Conservation (phyloP, 2,113 vertebrate species). For the Tonatia bakeri region DNA sequence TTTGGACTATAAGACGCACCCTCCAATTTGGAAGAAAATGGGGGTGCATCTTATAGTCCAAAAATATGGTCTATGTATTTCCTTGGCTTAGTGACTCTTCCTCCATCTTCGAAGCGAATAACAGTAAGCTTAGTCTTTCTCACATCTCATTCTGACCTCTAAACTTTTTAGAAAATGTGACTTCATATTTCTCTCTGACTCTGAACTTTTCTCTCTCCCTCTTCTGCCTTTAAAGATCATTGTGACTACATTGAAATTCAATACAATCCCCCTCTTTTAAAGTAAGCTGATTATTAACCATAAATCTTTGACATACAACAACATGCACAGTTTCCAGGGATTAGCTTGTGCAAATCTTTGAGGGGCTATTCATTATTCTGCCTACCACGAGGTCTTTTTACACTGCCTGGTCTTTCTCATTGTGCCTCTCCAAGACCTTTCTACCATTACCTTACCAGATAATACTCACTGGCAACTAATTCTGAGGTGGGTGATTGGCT, state of each 20-base stretch:
- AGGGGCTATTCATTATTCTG: not conserved
- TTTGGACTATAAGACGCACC: too few relatives aligned
- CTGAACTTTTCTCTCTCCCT: not conserved
- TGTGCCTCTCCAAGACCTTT: not conserved
- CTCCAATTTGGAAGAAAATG: too few relatives aligned
- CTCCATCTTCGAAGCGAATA: not conserved
- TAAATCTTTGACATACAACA: not conserved
- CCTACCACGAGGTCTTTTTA: not conserved
- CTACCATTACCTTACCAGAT: not conserved
- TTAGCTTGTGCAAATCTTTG: not conserved
- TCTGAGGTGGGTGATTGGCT: not conserved
- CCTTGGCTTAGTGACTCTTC: not conserved
- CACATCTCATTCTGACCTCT: not conserved
- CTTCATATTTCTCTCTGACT: not conserved
- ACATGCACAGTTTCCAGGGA: too few relatives aligned
- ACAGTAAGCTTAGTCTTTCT: not conserved
- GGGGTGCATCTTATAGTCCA: too few relatives aligned
- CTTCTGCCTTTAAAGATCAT: not conserved
- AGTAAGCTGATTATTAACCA: not conserved
- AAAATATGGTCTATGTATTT: not conserved
- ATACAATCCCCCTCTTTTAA: not conserved
- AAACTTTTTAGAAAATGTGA: not conserved
- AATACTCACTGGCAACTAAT: not conserved
- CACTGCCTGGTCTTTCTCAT: not conserved
- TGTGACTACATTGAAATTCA: not conserved